These are phyloP conservation scores for Cossypha niveicapilla DNA, from an alignment of 2,797 vertebrate genomes.

Conservation along the genomic window DNA sequence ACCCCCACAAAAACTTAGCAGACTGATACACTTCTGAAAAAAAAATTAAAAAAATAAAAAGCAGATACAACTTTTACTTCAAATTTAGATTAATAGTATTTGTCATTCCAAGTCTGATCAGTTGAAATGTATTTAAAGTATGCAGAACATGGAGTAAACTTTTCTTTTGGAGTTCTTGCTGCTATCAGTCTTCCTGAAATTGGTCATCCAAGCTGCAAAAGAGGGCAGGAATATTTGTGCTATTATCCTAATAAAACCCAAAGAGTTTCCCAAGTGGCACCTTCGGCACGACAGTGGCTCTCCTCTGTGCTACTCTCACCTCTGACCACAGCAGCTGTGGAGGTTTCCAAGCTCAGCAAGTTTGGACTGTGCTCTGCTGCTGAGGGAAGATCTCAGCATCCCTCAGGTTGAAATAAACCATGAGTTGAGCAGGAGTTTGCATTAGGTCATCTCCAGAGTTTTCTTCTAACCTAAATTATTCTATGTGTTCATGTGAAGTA, in stretches of 20 bases:
- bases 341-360: not conserved
- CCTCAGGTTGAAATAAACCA: not conserved
- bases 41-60: not conserved
- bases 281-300: fast-evolving
- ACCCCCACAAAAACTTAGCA: not conserved
- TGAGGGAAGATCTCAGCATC: not conserved
- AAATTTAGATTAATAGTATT: not conserved
- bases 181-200: not conserved
- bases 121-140: not conserved
- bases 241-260: not conserved
- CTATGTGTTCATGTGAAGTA: not conserved
- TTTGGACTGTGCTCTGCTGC: not conserved
- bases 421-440: not conserved
- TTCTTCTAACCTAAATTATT: not conserved
- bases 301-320: not conserved
- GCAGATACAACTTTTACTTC: not conserved
- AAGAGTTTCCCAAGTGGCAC: not conserved
- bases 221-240: not conserved
- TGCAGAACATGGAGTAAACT: not conserved
- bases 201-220: not conserved
- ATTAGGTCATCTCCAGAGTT: not conserved
- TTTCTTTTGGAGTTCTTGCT: not conserved
- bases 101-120: not conserved
- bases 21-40: not conserved
- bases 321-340: not conserved